These are phyloP conservation scores for Cacatua alba DNA, from an alignment of 2,113 vertebrate genomes.

Conservation along the genomic window DNA sequence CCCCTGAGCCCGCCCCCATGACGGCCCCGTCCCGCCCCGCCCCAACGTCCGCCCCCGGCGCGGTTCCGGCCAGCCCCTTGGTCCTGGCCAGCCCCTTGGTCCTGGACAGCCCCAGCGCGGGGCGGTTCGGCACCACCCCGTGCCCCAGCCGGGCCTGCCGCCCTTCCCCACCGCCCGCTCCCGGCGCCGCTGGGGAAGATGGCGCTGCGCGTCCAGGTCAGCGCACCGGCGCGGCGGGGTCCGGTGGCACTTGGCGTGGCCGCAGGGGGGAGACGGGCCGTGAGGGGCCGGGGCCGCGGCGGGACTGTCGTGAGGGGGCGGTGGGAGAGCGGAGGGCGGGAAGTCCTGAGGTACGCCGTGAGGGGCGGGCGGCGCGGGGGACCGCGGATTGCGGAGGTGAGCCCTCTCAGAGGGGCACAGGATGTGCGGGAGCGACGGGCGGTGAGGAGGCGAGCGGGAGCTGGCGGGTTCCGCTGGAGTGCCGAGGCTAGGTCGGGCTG, in stretches of 20 bases:
- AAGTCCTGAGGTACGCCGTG: too few species aligned
- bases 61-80: neutral
- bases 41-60: neutral
- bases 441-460: neutral
- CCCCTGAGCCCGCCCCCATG: neutral
- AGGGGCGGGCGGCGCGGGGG: too few species aligned
- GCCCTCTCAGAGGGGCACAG: neutral
- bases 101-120: neutral
- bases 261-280: neutral
- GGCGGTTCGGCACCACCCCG: neutral
- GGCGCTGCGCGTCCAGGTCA: constrained; percentile 68
- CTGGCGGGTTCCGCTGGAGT: neutral
- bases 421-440: neutral
- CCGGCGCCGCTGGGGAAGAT: constrained; percentile 39
- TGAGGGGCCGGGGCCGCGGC: neutral
- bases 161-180: neutral
- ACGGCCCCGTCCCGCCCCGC: neutral
- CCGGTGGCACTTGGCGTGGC: neutral
- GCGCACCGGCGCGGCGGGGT: neutral
- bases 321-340: too few species aligned
- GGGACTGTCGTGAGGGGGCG: neutral
- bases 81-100: neutral
- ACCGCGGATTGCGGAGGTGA: neutral
- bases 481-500: neutral
- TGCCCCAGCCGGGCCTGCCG: too few species aligned